Evolutionary conservation across 2,113 vertebrate species (phyloP), one percentile per base, ranked within the genome.

Genomic region (Mesembrinibis cayennensis): DNA sequence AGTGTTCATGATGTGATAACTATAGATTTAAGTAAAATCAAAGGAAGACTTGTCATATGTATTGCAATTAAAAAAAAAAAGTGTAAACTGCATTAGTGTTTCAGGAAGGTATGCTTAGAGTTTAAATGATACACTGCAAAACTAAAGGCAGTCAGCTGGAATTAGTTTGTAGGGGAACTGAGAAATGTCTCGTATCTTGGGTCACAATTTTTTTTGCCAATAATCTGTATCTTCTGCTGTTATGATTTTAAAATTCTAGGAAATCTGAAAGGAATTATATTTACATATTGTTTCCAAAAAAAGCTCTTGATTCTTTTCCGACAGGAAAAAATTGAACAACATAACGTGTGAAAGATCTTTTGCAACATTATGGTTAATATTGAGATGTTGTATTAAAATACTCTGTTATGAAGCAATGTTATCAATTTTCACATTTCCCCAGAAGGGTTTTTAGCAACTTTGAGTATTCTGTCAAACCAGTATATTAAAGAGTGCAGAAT

Each of bases 321-420:
- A 85, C 38, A 77, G 77, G 78, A 91, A 92, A 90, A 89, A 91
- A 70, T 9, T 61, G 82, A 94, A 87, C 76, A 90, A 42, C 84
- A 42, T 42, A 21, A 85, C 72, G 62, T 90, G 45, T 45, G 47
- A 95, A 88, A 86, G 63, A 73, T 81, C 45, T 89, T 76, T 90
- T 93, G 82, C 90, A 90, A 53, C 53, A 32, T 93, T 96, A 72
- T 13, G 6, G 52, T 61, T 91, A 96, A 85, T 85, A 61, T 59
- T 90, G 79, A 70, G 79, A 92, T 86, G 52, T 56, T 95, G 47
- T 82, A 88, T 91, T 91, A 80, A 94, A 94, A 93, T 66, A 88
- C 58, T 58, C 53, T 82, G 49, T 65, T 95, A 70, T 30, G 59
- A 86, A 96, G 82, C 34, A 70, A 56, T 65, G 62, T 66, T 72